Conservation (phyloP, 92 coral and sea anemone species). For the Desmophyllum pertusum region DNA sequence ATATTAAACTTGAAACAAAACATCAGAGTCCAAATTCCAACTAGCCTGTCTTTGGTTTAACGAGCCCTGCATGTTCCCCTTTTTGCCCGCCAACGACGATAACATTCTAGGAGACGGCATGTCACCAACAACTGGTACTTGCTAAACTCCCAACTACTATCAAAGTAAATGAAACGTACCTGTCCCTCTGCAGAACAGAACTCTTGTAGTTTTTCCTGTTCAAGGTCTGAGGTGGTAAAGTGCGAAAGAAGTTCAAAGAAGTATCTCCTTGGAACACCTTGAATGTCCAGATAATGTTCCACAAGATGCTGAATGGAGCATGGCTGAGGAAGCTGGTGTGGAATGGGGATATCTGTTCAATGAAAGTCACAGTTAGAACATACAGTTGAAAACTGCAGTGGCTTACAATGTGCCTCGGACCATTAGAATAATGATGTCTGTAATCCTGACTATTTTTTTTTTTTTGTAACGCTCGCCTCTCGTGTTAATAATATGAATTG, state of each 20-base stretch:
- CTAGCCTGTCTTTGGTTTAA: no score
- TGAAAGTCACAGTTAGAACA: background rate
- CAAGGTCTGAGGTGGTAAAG: constrained; percentile 89
- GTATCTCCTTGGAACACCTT: constrained; percentile 92
- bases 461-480: no score
- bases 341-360: constrained; percentile 76
- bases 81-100: no score
- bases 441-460: no score
- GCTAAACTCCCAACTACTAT: background rate
- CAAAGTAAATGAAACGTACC: constrained; percentile 36
- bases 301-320: constrained; percentile 88
- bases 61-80: no score
- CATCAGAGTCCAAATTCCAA: no score
- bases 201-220: constrained; percentile 90
- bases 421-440: no score
- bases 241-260: constrained; percentile 97
- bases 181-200: constrained; percentile 95
- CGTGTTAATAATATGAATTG: no score
- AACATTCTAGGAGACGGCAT: no score
- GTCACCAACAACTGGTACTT: no score
- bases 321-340: constrained; percentile 81
- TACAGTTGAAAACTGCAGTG: background rate
- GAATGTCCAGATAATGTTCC: constrained; percentile 92
- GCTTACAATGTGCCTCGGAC: background rate
- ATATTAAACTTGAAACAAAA: no score